Base-by-base conservation (phyloP, 2,888 invertebrate genomes). In the Digitonthophagus gazella region DNA sequence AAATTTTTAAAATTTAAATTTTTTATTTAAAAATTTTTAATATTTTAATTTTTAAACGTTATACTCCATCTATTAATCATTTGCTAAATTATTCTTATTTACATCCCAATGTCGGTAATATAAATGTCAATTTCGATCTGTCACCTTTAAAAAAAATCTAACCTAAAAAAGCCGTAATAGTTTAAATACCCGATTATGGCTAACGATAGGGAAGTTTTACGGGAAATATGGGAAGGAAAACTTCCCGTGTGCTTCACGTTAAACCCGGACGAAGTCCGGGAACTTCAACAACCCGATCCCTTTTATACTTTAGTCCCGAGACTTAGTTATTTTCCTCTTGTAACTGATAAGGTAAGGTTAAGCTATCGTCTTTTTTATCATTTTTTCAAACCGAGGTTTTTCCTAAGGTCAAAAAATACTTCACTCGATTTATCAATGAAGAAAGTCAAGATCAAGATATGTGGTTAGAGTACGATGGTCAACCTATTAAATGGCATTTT, bases 381-480 rank as follows among this genome's bases (percentile, higher is more conserved):
- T 58, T 2, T n/a, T 58, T 58, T 15, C 16, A 44, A 15, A 22
- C 20, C 3, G 57, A 28, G 3, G 20, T 64, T 67, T 19, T n/a
- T 65, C 82, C 84, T 71, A 78, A 93, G 93, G 92, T 95, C 77
- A 89, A 93, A 79, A 92, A 95, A 80, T 95, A 97, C 83, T 97
- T 97, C 79, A 85, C 90, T 69, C 89, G 93, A 69, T 93, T 90
- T 79, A 89, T 96, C 77, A 90, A 92, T 22, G 90, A 90, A 80
- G 92, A 92, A 75, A 91, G 91, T 79, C 90, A 91, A 70, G 92
- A 94, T 74, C 90, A 89, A 75, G 96, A 96, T 83, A 92, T 97
- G 88, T 98, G 98, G 97, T 84, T 98, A 69, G 97, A 97, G 78
- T 96, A 89, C 79, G 94, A 96, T 84, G 95, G 96, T 0, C 91